Conservation (phyloP, 2,113 vertebrate species). For the Ciconia maguari region DNA sequence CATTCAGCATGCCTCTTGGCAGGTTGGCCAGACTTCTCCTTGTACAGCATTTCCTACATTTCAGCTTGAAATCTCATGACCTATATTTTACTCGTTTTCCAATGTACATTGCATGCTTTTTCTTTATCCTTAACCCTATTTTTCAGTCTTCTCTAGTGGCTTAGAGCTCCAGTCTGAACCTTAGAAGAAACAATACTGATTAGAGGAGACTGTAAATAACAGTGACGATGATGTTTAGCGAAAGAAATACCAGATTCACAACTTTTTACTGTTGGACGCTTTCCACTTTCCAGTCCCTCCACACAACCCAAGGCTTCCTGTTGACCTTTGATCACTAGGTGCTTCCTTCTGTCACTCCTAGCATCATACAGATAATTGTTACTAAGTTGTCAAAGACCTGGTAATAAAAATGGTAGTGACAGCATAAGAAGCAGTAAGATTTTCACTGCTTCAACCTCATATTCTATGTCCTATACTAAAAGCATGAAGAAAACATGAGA, state of each 20-base stretch:
- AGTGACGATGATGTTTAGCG: neutral
- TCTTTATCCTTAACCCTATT: neutral
- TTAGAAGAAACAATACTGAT: neutral
- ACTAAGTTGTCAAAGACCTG: neutral
- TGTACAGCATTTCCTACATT: neutral
- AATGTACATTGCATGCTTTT: neutral
- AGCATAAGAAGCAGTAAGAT: neutral
- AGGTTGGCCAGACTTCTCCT: neutral
- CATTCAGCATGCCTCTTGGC: neutral
- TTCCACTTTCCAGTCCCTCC: neutral
- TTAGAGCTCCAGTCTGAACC: neutral
- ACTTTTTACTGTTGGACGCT: neutral
- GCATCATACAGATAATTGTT: neutral
- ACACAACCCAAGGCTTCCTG: neutral
- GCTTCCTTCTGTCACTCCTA: neutral
- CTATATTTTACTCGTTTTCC: neutral
- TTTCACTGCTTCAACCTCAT: neutral
- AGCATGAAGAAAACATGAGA: neutral
- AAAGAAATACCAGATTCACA: neutral
- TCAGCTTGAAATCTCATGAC: neutral
- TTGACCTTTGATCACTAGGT: neutral
- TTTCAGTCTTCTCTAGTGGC: neutral
- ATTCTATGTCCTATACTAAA: neutral
- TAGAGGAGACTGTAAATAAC: neutral
- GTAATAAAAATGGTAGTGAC: neutral